phyloP scores from a whole-genome alignment of 2,888 invertebrate species.

The Bimastos eiseni region DNA sequence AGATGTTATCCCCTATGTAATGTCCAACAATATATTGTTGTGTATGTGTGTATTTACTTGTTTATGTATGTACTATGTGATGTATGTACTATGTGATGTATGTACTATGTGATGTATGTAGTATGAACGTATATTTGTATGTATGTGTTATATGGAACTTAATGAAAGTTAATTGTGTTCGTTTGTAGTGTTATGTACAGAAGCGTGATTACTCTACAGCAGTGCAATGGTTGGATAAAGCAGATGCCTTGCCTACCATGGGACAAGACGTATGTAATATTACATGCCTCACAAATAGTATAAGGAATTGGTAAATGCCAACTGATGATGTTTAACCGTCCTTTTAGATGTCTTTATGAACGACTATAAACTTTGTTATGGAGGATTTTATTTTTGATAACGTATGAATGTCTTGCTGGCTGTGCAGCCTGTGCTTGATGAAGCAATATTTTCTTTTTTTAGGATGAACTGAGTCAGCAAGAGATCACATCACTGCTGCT shows the following conservation, averaged over 20 bases:
- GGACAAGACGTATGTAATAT: slow-evolving; percentile 52
- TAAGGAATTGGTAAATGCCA: not conserved
- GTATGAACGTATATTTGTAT: too few species aligned
- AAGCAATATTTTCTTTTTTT: not conserved
- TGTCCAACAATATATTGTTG: too few species aligned
- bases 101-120: too few species aligned
- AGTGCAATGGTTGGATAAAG: slow-evolving; percentile 52
- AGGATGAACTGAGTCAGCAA: not conserved
- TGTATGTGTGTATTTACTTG: too few species aligned
- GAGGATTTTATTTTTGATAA: too few species aligned
- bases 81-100: too few species aligned
- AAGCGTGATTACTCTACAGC: slow-evolving; percentile 50
- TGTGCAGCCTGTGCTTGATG: too few species aligned
- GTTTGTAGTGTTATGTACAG: slow-evolving; percentile 53
- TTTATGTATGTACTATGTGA: too few species aligned
- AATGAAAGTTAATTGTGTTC: not conserved
- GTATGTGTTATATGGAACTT: not conserved
- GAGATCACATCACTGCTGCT: not conserved
- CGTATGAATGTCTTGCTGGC: too few species aligned
- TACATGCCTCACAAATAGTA: not conserved
- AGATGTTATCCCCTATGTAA: too few species aligned
- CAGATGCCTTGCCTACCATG: slow-evolving; percentile 44
- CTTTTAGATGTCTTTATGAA: not conserved
- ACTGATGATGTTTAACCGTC: not conserved
- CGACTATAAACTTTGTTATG: not conserved